Percentiles rank a stretch among this genome's conserved stretches.
Conservation (phyloP, 2,888 invertebrate species). For the Aricia artaxerxes region DNA sequence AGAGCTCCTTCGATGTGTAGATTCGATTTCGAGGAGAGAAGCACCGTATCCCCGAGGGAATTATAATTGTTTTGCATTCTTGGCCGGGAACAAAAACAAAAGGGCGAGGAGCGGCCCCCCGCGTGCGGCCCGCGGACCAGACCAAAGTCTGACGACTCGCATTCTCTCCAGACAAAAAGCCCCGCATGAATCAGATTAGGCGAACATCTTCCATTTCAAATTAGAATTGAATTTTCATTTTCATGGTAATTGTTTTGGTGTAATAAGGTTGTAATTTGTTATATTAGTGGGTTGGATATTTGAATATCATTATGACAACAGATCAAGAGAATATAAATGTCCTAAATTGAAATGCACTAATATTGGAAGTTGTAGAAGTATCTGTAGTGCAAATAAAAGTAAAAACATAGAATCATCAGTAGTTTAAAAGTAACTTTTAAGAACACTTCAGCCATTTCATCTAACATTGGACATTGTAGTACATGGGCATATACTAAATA, state of each 20-base stretch:
- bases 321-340: too few species aligned
- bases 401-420: too few species aligned
- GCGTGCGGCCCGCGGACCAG: conserved; percentile 65
- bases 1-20: conserved; percentile 63
- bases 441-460: too few species aligned
- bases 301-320: too few species aligned
- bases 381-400: too few species aligned
- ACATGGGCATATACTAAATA: neutral
- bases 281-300: neutral
- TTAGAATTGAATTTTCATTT: neutral
- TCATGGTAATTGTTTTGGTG: neutral
- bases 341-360: too few species aligned
- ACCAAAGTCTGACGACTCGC: conserved; percentile 77
- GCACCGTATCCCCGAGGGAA: conserved; percentile 73
- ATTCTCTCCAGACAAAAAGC: conserved; percentile 75
- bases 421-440: too few species aligned
- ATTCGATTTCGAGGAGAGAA: conserved; percentile 63
- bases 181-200: conserved; percentile 68
- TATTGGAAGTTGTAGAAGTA: too few species aligned
- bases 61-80: conserved; percentile 81
- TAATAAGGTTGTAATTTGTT: neutral
- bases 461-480: neutral
- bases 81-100: conserved; percentile 78
- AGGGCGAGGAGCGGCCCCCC: conserved; percentile 70
- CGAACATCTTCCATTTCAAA: conserved; percentile 37